phyloP scores from a whole-genome alignment of 1,140 invertebrate species.

The Diachasmimorpha longicaudata region DNA sequence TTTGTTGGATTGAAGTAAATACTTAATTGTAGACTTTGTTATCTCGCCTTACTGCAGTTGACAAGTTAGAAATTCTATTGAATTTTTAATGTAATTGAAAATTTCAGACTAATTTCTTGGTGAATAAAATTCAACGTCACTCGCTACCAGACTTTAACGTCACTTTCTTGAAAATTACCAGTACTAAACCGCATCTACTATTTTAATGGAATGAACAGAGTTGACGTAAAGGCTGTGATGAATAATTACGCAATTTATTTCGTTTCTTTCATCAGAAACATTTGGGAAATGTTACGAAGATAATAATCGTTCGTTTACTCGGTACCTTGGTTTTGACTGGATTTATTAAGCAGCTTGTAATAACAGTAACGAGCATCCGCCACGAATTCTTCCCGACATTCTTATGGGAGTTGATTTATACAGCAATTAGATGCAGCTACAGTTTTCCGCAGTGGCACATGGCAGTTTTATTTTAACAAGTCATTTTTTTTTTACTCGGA shows the following conservation, averaged over 20 bases:
- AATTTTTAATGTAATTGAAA: too few species aligned
- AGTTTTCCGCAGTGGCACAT: background rate
- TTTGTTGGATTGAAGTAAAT: too few species aligned
- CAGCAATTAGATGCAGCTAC: slow-evolving; percentile 1
- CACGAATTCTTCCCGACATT: slow-evolving; percentile 3
- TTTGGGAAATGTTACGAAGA: background rate
- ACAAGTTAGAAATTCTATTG: too few species aligned
- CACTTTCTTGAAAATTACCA: too few species aligned
- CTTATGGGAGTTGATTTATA: slow-evolving; percentile 5
- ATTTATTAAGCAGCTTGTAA: slow-evolving; percentile 9
- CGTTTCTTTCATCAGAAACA: background rate
- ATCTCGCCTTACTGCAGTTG: too few species aligned
- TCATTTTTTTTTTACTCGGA: background rate
- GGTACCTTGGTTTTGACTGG: background rate
- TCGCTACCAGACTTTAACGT: too few species aligned
- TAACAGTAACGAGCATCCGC: slow-evolving; percentile 6
- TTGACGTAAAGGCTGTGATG: background rate
- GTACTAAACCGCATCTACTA: too few species aligned
- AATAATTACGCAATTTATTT: background rate
- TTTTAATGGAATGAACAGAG: background rate
- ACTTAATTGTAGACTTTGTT: too few species aligned
- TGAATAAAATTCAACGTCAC: too few species aligned
- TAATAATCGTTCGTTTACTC: slow-evolving; percentile 4
- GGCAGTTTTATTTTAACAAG: background rate
- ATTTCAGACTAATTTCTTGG: too few species aligned